Evolutionary conservation across 2,797 vertebrate genomes (phyloP), one percentile per base, ranked within the genome.

Genomic region (Enteromius anoplus): DNA sequence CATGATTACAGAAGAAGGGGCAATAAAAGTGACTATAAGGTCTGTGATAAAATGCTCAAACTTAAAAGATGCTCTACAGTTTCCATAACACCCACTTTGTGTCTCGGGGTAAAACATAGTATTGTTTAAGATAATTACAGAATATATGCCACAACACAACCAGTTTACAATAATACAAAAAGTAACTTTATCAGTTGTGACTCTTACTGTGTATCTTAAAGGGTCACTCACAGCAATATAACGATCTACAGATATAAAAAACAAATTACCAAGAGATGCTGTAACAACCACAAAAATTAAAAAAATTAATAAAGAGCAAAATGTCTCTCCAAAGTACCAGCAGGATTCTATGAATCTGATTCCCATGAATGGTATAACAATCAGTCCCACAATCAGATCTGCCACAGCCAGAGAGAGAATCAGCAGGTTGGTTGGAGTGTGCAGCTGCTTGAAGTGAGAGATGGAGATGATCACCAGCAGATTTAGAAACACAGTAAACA

Each of bases 261-360:
- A 93, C 69, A 95, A 92, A 80, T 93, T 93, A 75, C 95, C 94
- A 84, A 95, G 92, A 15, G 94, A 96, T 10, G 88, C 88, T 11
- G 94, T 93, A 78, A 91, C 93, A 71, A 96, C 89, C 82, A 90
- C 92, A 88, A 93, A 83, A 81, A 90, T 82, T 1, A 92, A 88
- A 5, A 93, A 89, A 72, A 90, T 91, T 75, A 89, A 92, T 5
- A 70, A 0, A 47, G 42, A 70, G 45, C 68, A 70, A 17, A 70
- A 47, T 9, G 6, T 47, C n/a, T 92, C 82, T 2, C 94, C 92
- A 19, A 95, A 93, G 85, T 90, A 87, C 93, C 95, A 96, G 85
- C 93, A 95, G 9, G 86, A 91, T 75, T 94, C 92, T 71, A 93
- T 88, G 0, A 93, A 89, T 23, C 91, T 88, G 55, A 93, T 15